Evolutionary conservation across 2,888 invertebrate species (phyloP), one percentile per base, ranked within the genome.

Genomic region (Tanytarsus gracilentus): DNA sequence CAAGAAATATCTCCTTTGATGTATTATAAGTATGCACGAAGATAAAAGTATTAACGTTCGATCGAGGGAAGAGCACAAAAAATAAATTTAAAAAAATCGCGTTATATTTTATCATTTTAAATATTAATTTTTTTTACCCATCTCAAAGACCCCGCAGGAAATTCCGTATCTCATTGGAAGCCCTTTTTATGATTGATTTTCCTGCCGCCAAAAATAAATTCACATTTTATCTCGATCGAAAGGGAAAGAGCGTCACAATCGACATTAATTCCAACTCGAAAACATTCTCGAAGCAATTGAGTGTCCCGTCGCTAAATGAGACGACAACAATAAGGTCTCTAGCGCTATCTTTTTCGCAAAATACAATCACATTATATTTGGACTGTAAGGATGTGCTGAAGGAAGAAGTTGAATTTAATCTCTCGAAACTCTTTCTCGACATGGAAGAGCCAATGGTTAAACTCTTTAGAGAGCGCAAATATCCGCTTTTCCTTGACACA

Each of bases 131-230:
- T 14, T 56, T 21, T 62, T 61, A 40, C 29, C n/a, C 26, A 56
- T 18, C 8, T 26, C 52, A 18, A 30, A 73, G 74, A 62, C 74
- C 74, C 0, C 70, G 74, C 0, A 70, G 74, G 61, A 74, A 74
- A 64, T 59, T 72, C 55, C 72, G 73, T 63, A 74, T 74, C 60
- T 70, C 73, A 4, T 72, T 74, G 53, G 74, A 74, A 63, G 74
- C 74, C 1, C 66, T 74, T n/a, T 74, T 74, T 53, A 72, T 74
- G 73, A 73, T 74, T 55, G 74, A 74, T 62, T 74, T 74, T 59
- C 74, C 74, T 60, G 70, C 69, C 53, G 61, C 73, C 29, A 73
- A 74, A 64, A 72, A 74, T 51, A 72, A 74, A 66, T 72, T 74
- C 68, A 73, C 74, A 50, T 74, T 74, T 64, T 74, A 73, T 62